phyloP scores from a whole-genome alignment of 2,888 invertebrate species.

The Priocnemis perturbator region DNA sequence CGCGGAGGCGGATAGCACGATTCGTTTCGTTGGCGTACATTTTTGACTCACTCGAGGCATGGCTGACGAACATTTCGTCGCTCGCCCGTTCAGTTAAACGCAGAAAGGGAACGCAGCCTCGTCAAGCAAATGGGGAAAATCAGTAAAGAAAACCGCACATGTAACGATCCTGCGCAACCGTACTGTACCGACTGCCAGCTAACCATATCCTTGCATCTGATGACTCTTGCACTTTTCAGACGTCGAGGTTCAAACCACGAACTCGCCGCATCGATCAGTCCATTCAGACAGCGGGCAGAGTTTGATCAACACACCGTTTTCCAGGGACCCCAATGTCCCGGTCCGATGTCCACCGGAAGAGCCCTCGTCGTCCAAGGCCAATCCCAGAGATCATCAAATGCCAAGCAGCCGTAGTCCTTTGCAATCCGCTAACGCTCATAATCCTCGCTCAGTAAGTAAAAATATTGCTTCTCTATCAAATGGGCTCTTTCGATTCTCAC shows the following conservation, averaged over 20 bases:
- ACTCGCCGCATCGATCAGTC: slow-evolving; percentile 71
- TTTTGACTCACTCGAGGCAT: no score
- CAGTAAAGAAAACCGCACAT: no score
- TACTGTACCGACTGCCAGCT: not conserved
- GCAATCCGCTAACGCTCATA: slow-evolving; percentile 62
- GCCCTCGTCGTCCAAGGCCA: slow-evolving; percentile 48
- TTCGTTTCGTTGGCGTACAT: no score
- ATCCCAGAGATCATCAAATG: slow-evolving; percentile 51
- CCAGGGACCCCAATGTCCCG: slow-evolving; percentile 72
- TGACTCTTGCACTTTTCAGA: slow-evolving; percentile 65
- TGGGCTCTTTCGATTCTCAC: not conserved
- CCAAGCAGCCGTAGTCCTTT: slow-evolving; percentile 57
- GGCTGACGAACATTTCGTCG: no score
- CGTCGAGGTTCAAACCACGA: slow-evolving; percentile 73
- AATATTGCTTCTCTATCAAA: not conserved
- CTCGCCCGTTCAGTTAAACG: not conserved
- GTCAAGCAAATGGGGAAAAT: not conserved
- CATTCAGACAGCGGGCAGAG: slow-evolving; percentile 65
- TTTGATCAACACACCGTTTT: slow-evolving; percentile 74
- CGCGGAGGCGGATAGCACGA: no score
- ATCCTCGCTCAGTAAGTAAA: slow-evolving; percentile 68
- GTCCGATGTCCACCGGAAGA: slow-evolving; percentile 68
- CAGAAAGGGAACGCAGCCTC: slow-evolving; percentile 15
- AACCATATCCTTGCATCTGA: slow-evolving; percentile 40
- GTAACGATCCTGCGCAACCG: no score